phyloP scores from a whole-genome alignment of 2,888 invertebrate species.

The Neoscelio sp. region DNA sequence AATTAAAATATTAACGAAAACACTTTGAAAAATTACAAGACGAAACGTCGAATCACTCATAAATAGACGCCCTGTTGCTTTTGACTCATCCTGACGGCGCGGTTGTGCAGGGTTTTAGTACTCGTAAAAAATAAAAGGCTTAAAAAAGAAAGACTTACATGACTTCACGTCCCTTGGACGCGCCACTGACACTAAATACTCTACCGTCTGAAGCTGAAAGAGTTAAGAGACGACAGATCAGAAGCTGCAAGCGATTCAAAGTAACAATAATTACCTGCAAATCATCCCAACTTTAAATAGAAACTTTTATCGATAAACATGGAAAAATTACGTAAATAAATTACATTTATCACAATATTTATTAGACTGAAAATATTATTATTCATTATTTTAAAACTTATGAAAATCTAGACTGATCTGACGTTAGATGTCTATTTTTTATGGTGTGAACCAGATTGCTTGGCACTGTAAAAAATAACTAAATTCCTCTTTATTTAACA shows the following conservation, averaged over 20 bases:
- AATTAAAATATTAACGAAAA: conserved; percentile 19
- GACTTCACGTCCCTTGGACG: conserved; percentile 60
- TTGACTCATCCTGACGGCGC: conserved; percentile 39
- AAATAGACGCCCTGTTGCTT: conserved; percentile 75
- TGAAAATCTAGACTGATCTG: no score
- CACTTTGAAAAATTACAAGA: conserved; percentile 37
- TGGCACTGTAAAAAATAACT: no score
- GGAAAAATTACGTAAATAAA: no score
- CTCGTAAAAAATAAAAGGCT: conserved; percentile 51
- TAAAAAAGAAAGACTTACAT: conserved; percentile 38
- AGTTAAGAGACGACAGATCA: conserved; percentile 43
- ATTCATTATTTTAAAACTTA: no score
- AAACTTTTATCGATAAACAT: conserved; percentile 21
- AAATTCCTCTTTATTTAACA: no score
- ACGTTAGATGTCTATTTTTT: no score
- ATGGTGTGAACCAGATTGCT: no score
- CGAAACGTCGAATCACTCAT: conserved; percentile 73
- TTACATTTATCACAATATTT: no score
- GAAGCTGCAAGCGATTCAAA: conserved; percentile 41
- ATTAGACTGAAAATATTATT: no score
- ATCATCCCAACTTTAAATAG: conserved; percentile 18
- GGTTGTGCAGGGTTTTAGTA: conserved; percentile 44
- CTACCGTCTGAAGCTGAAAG: conserved; percentile 7
- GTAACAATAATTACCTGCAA: conserved; percentile 42
- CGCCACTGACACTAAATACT: conserved; percentile 63